Evolutionary conservation across 2,797 vertebrate species (phyloP).

Genomic region (Pachyuromys duprasi): DNA sequence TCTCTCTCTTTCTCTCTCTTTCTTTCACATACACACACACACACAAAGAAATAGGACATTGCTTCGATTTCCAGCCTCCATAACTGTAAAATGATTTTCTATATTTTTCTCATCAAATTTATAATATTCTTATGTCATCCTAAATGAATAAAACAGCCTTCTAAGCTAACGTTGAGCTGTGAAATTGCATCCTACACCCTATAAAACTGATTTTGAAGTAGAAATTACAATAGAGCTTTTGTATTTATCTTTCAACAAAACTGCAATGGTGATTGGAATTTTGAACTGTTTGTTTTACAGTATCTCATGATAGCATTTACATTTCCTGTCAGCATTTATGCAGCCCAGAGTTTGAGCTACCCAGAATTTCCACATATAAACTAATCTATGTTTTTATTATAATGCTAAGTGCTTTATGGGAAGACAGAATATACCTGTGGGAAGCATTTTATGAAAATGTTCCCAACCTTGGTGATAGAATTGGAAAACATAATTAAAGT

Average conservation of each 20-base stretch:
- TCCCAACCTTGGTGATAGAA: slow-evolving; percentile 55
- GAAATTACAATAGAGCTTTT: slow-evolving; percentile 52
- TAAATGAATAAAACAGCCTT: slow-evolving; percentile 8
- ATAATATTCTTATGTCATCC: background rate
- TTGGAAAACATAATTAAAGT: slow-evolving; percentile 70
- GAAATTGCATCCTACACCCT: background rate
- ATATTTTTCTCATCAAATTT: background rate
- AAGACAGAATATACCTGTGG: slow-evolving; percentile 57
- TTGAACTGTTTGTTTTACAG: slow-evolving; percentile 39
- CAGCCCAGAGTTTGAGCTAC: slow-evolving; percentile 41
- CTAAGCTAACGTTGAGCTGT: background rate
- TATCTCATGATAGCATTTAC: slow-evolving; percentile 51
- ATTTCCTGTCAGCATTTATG: slow-evolving; percentile 43
- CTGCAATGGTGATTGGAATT: slow-evolving; percentile 21
- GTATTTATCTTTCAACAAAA: background rate
- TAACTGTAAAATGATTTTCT: background rate
- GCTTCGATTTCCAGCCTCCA: background rate
- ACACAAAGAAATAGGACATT: background rate
- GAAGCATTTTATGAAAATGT: slow-evolving; percentile 58
- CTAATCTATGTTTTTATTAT: slow-evolving; percentile 62
- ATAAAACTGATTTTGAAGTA: slow-evolving; percentile 31
- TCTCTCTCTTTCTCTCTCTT: too few relatives aligned
- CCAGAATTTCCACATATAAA: slow-evolving; percentile 50
- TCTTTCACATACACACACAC: background rate
- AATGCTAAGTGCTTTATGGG: slow-evolving; percentile 62